phyloP scores from a whole-genome alignment of 2,797 vertebrate species.

The Eulemur rubriventer region DNA sequence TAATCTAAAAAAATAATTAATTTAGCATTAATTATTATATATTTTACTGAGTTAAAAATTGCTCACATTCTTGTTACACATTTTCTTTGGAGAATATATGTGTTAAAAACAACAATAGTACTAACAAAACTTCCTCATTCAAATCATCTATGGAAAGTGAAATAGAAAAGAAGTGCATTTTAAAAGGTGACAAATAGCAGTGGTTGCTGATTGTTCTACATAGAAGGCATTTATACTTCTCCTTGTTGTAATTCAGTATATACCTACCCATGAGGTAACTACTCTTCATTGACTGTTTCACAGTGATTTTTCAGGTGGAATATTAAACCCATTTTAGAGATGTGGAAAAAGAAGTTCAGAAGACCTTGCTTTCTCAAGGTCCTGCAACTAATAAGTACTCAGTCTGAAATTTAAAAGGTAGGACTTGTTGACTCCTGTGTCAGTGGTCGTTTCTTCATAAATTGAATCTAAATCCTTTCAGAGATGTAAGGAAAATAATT shows the following conservation, averaged over 20 bases:
- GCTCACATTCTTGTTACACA: not conserved
- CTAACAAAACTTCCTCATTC: not conserved
- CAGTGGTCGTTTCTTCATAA: not conserved
- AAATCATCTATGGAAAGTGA: not conserved
- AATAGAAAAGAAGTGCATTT: not conserved
- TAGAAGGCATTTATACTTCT: not conserved
- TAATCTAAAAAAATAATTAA: constrained; percentile 52
- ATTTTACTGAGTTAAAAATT: not conserved
- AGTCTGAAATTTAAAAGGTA: not conserved
- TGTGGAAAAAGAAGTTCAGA: not conserved
- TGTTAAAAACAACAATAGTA: not conserved
- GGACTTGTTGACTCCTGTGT: not conserved
- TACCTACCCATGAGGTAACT: not conserved
- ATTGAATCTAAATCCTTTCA: not conserved
- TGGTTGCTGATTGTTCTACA: not conserved
- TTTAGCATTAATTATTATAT: not conserved
- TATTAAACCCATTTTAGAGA: not conserved
- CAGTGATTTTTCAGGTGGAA: not conserved
- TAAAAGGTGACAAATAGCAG: not conserved
- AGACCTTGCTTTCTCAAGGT: not conserved
- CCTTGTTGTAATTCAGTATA: not conserved
- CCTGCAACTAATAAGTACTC: not conserved
- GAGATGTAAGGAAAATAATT: not conserved
- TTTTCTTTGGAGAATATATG: not conserved
- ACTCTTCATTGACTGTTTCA: not conserved